These are phyloP conservation scores for Sebastes cheni DNA, from an alignment of 2,797 vertebrate species.

Conservation along the genomic window DNA sequence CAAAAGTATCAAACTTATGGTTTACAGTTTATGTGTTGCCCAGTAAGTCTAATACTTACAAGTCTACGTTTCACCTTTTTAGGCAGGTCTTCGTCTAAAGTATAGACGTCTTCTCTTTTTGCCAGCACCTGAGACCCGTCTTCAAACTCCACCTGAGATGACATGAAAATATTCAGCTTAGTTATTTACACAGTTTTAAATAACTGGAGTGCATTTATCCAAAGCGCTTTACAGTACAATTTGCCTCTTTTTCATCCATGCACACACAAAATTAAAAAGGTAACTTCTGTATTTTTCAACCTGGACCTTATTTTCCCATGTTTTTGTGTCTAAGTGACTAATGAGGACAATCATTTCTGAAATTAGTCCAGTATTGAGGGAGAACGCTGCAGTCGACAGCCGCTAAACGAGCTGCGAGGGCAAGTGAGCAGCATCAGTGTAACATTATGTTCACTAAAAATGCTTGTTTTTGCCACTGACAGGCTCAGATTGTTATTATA, in stretches of 20 bases:
- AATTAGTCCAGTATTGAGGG: no score
- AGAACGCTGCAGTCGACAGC: no score
- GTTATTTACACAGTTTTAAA: neutral
- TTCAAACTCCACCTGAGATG: constrained; percentile 93
- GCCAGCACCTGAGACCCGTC: constrained; percentile 95
- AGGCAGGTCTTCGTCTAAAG: constrained; percentile 94
- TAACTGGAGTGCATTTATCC: neutral
- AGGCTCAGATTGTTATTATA: no score
- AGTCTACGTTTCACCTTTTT: constrained; percentile 97
- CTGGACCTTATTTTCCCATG: no score
- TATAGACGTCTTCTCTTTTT: constrained; percentile 96
- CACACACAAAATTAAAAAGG: neutral
- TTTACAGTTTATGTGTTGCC: constrained; percentile 14
- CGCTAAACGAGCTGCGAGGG: no score
- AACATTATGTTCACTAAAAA: no score
- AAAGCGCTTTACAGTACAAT: neutral
- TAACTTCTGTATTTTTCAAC: no score
- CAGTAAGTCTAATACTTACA: constrained; percentile 86
- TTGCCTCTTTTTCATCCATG: neutral
- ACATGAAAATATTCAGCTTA: neutral
- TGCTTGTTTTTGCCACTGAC: no score
- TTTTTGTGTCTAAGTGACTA: no score
- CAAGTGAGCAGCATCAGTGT: no score
- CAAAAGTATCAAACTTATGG: neutral
- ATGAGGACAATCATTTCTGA: no score